Percentiles rank a stretch among this genome's conserved stretches.
phyloP scores from a whole-genome alignment of 2,113 vertebrate species.

The Gulo gulo region DNA sequence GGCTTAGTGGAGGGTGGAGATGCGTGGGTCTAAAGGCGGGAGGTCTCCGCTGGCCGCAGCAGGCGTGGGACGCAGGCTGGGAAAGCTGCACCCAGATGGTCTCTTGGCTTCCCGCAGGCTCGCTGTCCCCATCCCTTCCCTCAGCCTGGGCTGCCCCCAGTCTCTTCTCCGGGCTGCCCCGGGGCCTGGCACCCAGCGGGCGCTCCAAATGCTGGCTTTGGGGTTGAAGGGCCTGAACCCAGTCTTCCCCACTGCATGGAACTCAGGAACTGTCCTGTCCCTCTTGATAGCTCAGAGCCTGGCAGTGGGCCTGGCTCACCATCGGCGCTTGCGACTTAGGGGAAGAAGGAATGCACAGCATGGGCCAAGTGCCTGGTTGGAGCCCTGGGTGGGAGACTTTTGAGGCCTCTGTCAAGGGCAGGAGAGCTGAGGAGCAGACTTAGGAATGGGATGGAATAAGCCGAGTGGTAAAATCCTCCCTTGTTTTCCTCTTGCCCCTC shows the following conservation, averaged over 20 bases:
- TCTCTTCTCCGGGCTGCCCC: not conserved
- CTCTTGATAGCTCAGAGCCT: not conserved
- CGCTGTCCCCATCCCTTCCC: rapidly evolving
- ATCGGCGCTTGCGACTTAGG: rapidly evolving
- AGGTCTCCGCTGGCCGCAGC: not conserved
- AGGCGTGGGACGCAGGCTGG: not conserved
- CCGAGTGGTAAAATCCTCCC: not conserved
- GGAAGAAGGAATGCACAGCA: not conserved
- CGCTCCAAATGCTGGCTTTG: not conserved
- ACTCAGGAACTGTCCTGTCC: not conserved
- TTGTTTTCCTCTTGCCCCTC: not conserved
- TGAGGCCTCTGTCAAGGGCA: not conserved
- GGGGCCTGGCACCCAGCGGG: not conserved
- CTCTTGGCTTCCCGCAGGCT: not conserved
- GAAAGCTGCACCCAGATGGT: not conserved
- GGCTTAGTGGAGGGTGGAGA: slow-evolving; percentile 70
- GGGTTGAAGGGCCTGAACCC: not conserved
- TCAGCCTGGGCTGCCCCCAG: not conserved
- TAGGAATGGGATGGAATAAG: not conserved
- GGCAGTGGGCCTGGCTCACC: not conserved
- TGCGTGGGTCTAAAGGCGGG: not conserved
- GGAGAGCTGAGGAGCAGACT: not conserved
- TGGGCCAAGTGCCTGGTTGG: no score
- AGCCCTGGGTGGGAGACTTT: not conserved
- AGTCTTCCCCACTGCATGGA: rapidly evolving